Evolutionary conservation across 1,140 invertebrate genomes (phyloP), one percentile per base, ranked within the genome.

Genomic region (Antheraea pernyi): DNA sequence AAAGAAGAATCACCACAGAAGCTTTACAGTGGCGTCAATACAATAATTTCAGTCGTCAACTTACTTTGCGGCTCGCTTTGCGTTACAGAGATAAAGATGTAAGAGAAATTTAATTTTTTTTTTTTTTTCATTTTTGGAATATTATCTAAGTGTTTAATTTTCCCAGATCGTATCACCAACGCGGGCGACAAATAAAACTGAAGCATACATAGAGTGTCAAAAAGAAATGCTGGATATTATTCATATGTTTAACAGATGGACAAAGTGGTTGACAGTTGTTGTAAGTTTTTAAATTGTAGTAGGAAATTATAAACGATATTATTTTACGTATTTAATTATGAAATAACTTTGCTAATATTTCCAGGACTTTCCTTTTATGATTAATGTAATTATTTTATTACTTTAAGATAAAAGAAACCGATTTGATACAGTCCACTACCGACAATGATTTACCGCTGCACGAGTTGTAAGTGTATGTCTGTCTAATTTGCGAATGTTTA

Each of bases 21-120:
- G 77, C 82, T 11, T 67, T 91, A 0, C 89, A 91, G 68, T 91
- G 89, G 89, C 79, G 82, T 60, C 86, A 91, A 53, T 91, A 91
- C 60, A 89, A 86, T 65, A 79, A 75, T 62, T 91, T 91, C 53
- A 89, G 89, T 62, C 76, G 80, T 7, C 81, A 85, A 36, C 79
- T 91, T n/a, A 86, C 82, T 7, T 37, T 81, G 36, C 82, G 86
- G 10, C 77, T 91, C 11, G 81, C 80, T 67, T 69, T 80, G 18
- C 75, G 83, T 68, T 89, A 91, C 60, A 80, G 72, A 63, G 83
- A 88, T 58, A 89, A 88, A 78, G 74, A 85, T 69, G 89, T 91
- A 71, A 62, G 16, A 53, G 13, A 4, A 53, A 53, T 53, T 16
- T 16, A 53, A 53, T 10, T 53, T 53, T 7, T 16, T 13, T 53